Conservation (phyloP, 2,888 invertebrate species). For the Stenodera caucasica region DNA sequence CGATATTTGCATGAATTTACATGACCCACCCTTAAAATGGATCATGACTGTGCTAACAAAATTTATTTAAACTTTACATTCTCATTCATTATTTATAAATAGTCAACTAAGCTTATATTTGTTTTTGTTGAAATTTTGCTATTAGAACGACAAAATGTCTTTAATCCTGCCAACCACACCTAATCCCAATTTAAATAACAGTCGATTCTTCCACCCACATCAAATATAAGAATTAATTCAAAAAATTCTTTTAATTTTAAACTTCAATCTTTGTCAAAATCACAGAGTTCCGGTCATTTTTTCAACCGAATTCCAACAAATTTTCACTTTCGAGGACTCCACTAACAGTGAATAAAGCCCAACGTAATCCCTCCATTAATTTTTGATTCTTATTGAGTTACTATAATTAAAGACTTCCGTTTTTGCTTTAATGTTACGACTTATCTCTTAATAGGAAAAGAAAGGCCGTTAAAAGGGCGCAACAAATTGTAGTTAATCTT, state of each 20-base stretch:
- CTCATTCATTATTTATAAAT: slow-evolving; percentile 9
- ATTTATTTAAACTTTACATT: slow-evolving; percentile 4
- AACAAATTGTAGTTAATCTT: slow-evolving; percentile 1
- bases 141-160: neutral
- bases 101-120: neutral
- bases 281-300: too few species aligned
- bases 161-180: neutral
- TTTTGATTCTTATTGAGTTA: neutral
- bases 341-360: too few species aligned
- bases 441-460: neutral
- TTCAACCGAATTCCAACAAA: too few species aligned
- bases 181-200: neutral
- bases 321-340: too few species aligned
- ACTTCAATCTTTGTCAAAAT: too few species aligned
- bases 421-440: neutral
- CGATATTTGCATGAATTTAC: slow-evolving; percentile 18
- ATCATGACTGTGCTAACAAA: neutral
- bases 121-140: neutral
- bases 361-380: neutral
- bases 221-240: too few species aligned
- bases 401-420: slow-evolving; percentile 1
- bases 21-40: slow-evolving; percentile 10
- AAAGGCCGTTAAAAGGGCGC: neutral
- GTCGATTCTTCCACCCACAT: too few species aligned
- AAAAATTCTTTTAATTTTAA: too few species aligned